These are phyloP conservation scores for Agelaius phoeniceus DNA, from an alignment of 2,113 vertebrate species.

Conservation along the genomic window DNA sequence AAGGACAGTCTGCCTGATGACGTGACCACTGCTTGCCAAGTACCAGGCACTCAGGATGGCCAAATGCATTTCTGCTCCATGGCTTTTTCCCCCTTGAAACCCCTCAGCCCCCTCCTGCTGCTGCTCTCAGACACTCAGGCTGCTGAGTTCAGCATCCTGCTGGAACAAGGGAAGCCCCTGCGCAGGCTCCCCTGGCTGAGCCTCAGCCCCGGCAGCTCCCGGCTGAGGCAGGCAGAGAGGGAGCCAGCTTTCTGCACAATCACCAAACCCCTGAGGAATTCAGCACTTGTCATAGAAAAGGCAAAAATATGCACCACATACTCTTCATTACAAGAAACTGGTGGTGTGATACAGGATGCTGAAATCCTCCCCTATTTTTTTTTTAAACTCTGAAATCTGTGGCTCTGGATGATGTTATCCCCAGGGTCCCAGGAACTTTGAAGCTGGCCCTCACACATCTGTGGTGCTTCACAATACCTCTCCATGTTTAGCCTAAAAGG, in stretches of 20 bases:
- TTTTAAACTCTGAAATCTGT: background rate
- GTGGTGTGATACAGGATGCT: background rate
- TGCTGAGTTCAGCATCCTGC: background rate
- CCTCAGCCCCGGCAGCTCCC: background rate
- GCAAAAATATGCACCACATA: conserved; percentile 38
- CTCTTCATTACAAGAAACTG: background rate
- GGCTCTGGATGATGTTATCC: background rate
- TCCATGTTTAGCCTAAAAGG: background rate
- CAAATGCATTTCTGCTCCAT: background rate
- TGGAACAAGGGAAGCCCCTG: fast-evolving
- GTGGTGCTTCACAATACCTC: background rate
- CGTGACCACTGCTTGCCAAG: background rate
- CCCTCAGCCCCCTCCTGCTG: background rate
- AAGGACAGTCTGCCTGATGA: background rate
- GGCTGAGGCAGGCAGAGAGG: background rate
- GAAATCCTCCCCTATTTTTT: background rate
- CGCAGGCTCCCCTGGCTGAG: background rate
- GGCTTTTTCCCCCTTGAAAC: background rate
- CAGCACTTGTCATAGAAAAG: conserved; percentile 64
- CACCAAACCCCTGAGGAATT: conserved; percentile 67
- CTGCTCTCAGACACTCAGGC: background rate
- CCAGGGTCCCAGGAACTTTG: background rate
- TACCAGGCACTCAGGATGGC: background rate
- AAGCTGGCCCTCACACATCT: background rate
- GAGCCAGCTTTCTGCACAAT: background rate